phyloP scores from a whole-genome alignment of 2,888 invertebrate species.

The Synanthedon vespiformis region DNA sequence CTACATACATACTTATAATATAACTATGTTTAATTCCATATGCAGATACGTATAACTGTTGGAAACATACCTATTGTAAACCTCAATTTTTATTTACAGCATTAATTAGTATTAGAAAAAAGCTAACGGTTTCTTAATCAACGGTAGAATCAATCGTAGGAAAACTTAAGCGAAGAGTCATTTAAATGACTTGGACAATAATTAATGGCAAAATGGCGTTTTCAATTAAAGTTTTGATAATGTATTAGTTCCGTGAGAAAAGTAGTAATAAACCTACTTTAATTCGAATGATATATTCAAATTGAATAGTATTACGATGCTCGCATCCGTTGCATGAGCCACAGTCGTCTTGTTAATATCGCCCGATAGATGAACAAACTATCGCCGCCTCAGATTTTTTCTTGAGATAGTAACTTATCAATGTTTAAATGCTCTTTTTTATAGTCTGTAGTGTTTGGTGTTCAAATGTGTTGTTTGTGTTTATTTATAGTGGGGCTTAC shows the following conservation, averaged over 20 bases:
- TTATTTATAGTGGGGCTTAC: no score
- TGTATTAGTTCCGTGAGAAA: slow-evolving; percentile 70
- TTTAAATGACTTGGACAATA: slow-evolving; percentile 46
- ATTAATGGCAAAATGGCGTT: slow-evolving; percentile 50
- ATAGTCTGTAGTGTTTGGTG: slow-evolving; percentile 21
- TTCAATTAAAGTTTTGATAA: slow-evolving; percentile 63
- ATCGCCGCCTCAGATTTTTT: slow-evolving; percentile 43
- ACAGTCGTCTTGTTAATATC: slow-evolving; percentile 43
- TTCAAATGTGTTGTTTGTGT: slow-evolving; percentile 15
- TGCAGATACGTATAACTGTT: no score
- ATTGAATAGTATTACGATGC: slow-evolving; percentile 62
- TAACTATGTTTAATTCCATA: no score
- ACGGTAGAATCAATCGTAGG: slow-evolving; percentile 11
- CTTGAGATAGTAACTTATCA: slow-evolving; percentile 29
- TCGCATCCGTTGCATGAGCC: slow-evolving; percentile 61
- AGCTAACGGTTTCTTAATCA: slow-evolving; percentile 31
- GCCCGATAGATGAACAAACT: slow-evolving; percentile 45
- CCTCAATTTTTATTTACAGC: slow-evolving; percentile 1
- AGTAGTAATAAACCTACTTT: slow-evolving; percentile 70
- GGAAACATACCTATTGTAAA: no score
- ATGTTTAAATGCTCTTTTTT: slow-evolving; percentile 9
- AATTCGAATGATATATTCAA: slow-evolving; percentile 64
- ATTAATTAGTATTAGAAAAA: slow-evolving; percentile 31
- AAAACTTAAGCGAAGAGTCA: slow-evolving; percentile 35
- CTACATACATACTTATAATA: no score